phyloP scores from a whole-genome alignment of 35 echinoderm and acorn worm genomes.

The Heliocidaris tuberculata region DNA sequence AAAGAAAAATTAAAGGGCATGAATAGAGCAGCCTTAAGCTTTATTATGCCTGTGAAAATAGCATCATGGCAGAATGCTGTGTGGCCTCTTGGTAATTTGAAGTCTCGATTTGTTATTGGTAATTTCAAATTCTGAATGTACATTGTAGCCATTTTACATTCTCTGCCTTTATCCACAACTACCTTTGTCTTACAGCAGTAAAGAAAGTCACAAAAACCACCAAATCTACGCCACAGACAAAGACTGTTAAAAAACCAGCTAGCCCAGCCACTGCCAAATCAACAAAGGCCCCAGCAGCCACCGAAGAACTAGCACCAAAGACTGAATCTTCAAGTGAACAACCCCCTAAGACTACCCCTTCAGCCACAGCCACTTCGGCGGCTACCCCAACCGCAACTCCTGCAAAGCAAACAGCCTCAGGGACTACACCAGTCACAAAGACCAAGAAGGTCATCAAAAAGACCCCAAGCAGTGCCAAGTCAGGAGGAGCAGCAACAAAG shows the following conservation, averaged over 20 bases:
- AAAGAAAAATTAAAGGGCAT: no score
- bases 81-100: no score
- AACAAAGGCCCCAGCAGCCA: not conserved
- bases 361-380: slow-evolving; percentile 16
- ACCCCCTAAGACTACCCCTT: not conserved
- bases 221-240: slow-evolving; percentile 27
- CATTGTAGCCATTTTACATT: no score
- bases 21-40: no score
- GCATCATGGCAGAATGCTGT: no score
- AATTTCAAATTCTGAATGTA: no score
- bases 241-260: slow-evolving; percentile 29
- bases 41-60: no score
- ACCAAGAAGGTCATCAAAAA: slow-evolving; percentile 57
- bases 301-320: not conserved
- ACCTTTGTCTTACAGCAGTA: not conserved
- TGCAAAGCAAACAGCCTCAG: not conserved
- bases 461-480: slow-evolving; percentile 24
- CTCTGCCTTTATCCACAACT: not conserved
- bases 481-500: slow-evolving; percentile 53
- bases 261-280: slow-evolving; percentile 27
- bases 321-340: slow-evolving; percentile 30
- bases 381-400: not conserved
- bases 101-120: no score
- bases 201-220: slow-evolving; percentile 46
- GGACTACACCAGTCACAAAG: slow-evolving; percentile 39